phyloP scores from a whole-genome alignment of 2,113 vertebrate species.

The Scopus umbretta region DNA sequence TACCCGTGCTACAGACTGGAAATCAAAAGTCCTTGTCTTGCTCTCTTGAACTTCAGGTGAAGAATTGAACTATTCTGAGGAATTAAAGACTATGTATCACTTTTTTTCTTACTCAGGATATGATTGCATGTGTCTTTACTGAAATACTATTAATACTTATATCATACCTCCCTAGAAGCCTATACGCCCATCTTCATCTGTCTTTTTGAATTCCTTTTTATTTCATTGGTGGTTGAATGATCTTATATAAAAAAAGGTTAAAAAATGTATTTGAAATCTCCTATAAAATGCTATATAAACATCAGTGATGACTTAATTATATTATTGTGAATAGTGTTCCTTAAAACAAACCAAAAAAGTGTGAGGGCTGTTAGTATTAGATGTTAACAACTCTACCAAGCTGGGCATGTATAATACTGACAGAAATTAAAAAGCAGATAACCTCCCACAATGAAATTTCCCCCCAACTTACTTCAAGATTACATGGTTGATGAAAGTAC shows the following conservation, averaged over 20 bases:
- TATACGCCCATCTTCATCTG: neutral
- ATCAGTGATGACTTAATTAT: neutral
- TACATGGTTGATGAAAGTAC: slow-evolving; percentile 37
- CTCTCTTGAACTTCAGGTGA: neutral
- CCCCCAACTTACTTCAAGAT: slow-evolving; percentile 23
- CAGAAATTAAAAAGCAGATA: slow-evolving; percentile 39
- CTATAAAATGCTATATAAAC: neutral
- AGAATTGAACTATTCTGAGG: neutral
- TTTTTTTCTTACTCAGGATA: neutral
- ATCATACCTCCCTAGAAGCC: neutral
- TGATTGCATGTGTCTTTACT: neutral
- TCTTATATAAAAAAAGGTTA: neutral
- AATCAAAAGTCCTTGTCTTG: neutral
- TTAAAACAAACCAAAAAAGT: neutral
- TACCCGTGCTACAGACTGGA: neutral
- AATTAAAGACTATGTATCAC: neutral
- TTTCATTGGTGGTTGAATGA: neutral
- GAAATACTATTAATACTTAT: neutral
- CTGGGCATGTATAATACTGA: neutral
- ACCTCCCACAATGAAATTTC: neutral
- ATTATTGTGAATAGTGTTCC: neutral
- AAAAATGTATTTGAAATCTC: neutral
- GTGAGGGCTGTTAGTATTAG: neutral
- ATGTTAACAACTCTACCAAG: neutral
- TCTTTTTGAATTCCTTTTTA: neutral